Conservation (phyloP, 2,113 vertebrate genomes). For the Leuciscus idus region DNA sequence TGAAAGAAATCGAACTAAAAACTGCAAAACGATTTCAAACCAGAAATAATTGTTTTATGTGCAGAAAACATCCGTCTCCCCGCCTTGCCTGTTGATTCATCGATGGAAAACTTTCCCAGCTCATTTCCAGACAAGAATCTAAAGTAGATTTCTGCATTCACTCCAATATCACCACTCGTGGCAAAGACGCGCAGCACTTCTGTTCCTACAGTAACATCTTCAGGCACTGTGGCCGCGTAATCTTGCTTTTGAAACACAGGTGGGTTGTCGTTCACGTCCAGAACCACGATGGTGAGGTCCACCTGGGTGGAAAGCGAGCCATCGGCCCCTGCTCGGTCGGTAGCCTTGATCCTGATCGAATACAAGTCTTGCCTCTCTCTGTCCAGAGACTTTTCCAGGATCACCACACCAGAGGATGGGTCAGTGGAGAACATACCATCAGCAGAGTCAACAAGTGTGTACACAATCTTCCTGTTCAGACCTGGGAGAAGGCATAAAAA, state of each 20-base stretch:
- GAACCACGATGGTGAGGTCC: slow-evolving; percentile 87
- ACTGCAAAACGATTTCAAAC: background rate
- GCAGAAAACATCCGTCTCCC: background rate
- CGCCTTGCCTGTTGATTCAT: slow-evolving; percentile 78
- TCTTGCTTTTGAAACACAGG: slow-evolving; percentile 93
- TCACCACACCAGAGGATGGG: slow-evolving; percentile 84
- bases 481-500: slow-evolving; percentile 72
- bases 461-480: slow-evolving; percentile 86
- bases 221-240: slow-evolving; percentile 87
- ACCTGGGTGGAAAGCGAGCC: slow-evolving; percentile 82
- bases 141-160: slow-evolving; percentile 92
- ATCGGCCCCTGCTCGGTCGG: slow-evolving; percentile 81
- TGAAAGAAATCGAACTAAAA: background rate
- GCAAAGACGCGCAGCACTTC: slow-evolving; percentile 88
- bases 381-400: slow-evolving; percentile 88
- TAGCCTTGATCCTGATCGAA: slow-evolving; percentile 83
- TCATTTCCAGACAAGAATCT: slow-evolving; percentile 90
- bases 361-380: slow-evolving; percentile 87
- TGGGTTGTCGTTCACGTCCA: slow-evolving; percentile 97
- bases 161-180: slow-evolving; percentile 91
- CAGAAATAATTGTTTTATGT: background rate
- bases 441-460: slow-evolving; percentile 85
- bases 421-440: slow-evolving; percentile 89
- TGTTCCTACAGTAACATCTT: slow-evolving; percentile 86
- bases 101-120: slow-evolving; percentile 86